Percentiles rank a stretch among this genome's conserved stretches.
Evolutionary conservation across 2,113 vertebrate species (phyloP).

Genomic region (Dicrurus megarhynchus): DNA sequence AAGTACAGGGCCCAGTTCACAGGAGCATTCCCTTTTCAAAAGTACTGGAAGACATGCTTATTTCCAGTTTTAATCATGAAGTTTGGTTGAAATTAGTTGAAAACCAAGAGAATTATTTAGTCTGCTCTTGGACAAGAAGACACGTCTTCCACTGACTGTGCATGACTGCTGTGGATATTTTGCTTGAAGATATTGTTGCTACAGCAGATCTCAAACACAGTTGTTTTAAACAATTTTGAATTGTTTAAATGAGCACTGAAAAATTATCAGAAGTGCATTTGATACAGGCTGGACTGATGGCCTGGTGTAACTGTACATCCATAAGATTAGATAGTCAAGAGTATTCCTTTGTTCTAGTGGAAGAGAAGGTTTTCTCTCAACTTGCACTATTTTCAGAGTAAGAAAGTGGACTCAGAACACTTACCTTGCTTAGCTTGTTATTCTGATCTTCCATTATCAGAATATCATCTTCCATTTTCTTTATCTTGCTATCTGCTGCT

Average conservation of each 20-base stretch:
- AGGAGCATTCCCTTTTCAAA: not conserved
- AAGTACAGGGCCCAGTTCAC: not conserved
- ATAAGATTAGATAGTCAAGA: not conserved
- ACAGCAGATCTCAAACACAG: not conserved
- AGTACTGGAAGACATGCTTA: not conserved
- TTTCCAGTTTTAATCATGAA: not conserved
- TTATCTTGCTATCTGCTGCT: slow-evolving; percentile 86
- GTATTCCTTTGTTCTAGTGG: not conserved
- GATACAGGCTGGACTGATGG: not conserved
- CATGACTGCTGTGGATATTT: not conserved
- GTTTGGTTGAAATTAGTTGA: not conserved
- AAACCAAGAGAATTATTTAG: not conserved
- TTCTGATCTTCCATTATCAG: slow-evolving; percentile 92
- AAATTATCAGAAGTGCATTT: not conserved
- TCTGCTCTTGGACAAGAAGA: not conserved
- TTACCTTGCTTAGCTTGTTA: slow-evolving; percentile 88
- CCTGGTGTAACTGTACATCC: not conserved
- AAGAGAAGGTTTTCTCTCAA: not conserved
- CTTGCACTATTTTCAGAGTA: not conserved
- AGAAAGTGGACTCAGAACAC: not conserved
- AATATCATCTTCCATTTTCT: slow-evolving; percentile 92
- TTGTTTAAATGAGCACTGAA: not conserved
- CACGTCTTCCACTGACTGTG: not conserved
- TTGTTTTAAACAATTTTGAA: not conserved
- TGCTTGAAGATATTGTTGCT: not conserved